These are phyloP conservation scores for Polydrusus cervinus DNA, from an alignment of 2,888 invertebrate species.

Conservation along the genomic window DNA sequence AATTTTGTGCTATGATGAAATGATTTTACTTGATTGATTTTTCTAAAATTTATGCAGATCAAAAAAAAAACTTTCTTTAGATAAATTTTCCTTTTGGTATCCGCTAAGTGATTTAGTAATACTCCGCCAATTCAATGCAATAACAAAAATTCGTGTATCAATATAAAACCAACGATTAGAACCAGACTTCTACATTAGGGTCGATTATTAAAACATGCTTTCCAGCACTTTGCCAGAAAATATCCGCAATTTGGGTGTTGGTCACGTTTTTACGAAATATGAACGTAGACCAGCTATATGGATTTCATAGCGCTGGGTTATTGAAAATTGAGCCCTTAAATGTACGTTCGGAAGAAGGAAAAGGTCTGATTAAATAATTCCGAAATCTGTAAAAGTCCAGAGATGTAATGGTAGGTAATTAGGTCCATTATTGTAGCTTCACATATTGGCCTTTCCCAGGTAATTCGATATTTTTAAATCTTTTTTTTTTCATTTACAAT, in stretches of 20 bases:
- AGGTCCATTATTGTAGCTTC: no score
- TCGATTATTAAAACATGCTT: constrained; percentile 49
- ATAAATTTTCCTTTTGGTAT: no score
- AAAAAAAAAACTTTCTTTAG: no score
- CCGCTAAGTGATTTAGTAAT: background rate
- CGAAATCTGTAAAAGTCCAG: background rate
- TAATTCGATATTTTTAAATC: no score
- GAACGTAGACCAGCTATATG: constrained; percentile 36
- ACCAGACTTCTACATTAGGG: constrained; percentile 45
- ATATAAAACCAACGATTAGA: constrained; percentile 33
- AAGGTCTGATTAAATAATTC: background rate
- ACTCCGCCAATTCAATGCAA: background rate
- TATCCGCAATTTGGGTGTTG: constrained; percentile 36
- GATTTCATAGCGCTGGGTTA: constrained; percentile 30
- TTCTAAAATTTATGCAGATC: no score
- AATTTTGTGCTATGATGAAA: no score
- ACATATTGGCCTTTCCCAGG: no score
- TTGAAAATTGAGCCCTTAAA: constrained; percentile 27
- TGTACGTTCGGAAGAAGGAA: background rate
- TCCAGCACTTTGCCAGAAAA: constrained; percentile 34
- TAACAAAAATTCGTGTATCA: constrained; percentile 16
- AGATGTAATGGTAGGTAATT: background rate
- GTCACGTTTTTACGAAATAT: constrained; percentile 45
- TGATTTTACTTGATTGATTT: no score
- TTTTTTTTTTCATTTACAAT: no score